Base-by-base conservation (phyloP, 2,888 invertebrate species). In the Eubasilissa splendida region DNA sequence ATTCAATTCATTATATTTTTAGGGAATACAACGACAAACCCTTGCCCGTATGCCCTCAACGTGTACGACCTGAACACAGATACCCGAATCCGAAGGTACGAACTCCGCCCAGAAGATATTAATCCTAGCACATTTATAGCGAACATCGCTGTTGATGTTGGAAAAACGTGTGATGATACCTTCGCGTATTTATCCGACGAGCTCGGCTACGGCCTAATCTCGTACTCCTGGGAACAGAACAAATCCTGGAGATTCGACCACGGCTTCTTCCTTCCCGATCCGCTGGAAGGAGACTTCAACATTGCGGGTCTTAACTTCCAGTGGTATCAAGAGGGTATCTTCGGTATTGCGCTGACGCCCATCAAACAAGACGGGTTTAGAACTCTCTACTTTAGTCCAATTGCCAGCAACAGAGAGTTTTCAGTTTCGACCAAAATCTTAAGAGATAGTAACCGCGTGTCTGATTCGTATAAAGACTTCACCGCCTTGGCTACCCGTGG, bases 131-230 rank as follows among this genome's bases (percentile, higher is more conserved):
- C 96, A 0, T 96, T 96, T 87, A 95, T 96, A 83, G 96, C 96
- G n/a, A 96, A 95, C 86, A 95, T 95, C 80, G 95, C 94, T n/a
- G 92, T 96, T 2, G 96, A 96, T 85, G 90, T 95, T 84, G 95
- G 95, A 53, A 90, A 91, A 85, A 91, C 90, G 65, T 96, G 96
- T 86, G 94, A 95, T 3, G 95, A 96, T 86, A 92, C 94, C 0
- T 95, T 91, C 86, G 95, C 95, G 0, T 96, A 96, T 87, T 92
- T 95, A 88, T 94, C 95, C 0, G 96, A 96, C 86, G 96, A 96
- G 86, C 89, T 96, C 33, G 96, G 96, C 75, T 96, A 96, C 85
- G 96, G 96, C 0, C 89, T 96, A 33, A 93, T 96, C 78, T 93
- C 93, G 1, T 96, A 96, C 87, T 95, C 95, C 0, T 95, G 94